Evolutionary conservation across 2,113 vertebrate species (phyloP).

Genomic region (Notarius quadriscutis): DNA sequence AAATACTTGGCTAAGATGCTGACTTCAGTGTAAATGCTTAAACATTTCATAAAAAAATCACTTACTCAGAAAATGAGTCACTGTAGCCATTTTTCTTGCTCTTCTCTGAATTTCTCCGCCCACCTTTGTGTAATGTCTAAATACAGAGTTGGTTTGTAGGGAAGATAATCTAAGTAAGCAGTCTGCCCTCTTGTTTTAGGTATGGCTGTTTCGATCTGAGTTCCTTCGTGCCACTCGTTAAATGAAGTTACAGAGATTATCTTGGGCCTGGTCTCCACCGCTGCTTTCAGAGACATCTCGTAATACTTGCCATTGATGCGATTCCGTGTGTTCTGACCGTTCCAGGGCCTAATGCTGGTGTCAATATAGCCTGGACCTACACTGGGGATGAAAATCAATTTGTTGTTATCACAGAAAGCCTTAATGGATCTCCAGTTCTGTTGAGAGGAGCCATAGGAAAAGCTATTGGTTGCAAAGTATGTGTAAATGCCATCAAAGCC

Average conservation of each 20-base stretch:
- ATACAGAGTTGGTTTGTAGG: conserved; percentile 87
- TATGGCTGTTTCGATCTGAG: conserved; percentile 93
- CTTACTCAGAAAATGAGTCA: conserved; percentile 18
- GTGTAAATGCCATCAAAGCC: conserved; percentile 97
- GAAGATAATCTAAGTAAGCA: conserved; percentile 89
- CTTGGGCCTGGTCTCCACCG: conserved; percentile 80
- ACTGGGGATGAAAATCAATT: conserved; percentile 91
- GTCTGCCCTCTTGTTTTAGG: conserved; percentile 79
- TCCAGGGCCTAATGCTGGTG: conserved; percentile 94
- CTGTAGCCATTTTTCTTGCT: conserved; percentile 79
- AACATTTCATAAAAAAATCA: neutral
- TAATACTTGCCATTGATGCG: conserved; percentile 95
- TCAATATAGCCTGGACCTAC: conserved; percentile 95
- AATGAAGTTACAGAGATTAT: conserved; percentile 95
- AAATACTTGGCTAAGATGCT: neutral
- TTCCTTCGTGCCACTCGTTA: conserved; percentile 98
- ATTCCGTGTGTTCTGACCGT: conserved; percentile 91
- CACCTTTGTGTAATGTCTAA: conserved; percentile 92
- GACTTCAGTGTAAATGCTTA: neutral
- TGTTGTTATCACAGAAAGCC: conserved; percentile 86
- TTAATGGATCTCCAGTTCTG: conserved; percentile 87
- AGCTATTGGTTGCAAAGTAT: conserved; percentile 96
- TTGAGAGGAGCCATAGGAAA: conserved; percentile 93
- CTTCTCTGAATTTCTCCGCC: conserved; percentile 85
- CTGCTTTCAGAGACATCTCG: conserved; percentile 84